A percentile compares a stretch with the other conserved stretches of the same genome.
These are phyloP conservation scores for Megalopta genalis DNA, from an alignment of 1,140 invertebrate species.

Conservation along the genomic window DNA sequence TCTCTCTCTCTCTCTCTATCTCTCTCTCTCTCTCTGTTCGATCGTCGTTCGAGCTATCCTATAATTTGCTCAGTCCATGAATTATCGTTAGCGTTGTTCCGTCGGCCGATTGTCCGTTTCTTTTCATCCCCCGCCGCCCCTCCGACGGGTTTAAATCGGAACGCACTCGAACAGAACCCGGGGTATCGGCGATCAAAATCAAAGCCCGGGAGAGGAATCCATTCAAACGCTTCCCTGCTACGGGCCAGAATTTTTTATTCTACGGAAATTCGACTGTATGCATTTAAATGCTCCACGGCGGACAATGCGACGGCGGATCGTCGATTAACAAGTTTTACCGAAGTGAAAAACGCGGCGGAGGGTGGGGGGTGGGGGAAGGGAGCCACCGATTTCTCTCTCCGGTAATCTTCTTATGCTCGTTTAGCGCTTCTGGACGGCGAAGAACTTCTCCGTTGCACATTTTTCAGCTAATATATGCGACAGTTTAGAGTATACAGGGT, in stretches of 20 bases:
- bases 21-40: too few relatives aligned
- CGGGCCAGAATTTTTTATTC: neutral
- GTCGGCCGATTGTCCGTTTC: neutral
- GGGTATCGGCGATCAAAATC: neutral
- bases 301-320: neutral
- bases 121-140: too few relatives aligned
- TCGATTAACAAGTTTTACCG: neutral
- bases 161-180: neutral
- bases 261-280: neutral
- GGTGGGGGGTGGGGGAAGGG: too few relatives aligned
- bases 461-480: too few relatives aligned
- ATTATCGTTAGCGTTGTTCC: slow-evolving; percentile 30
- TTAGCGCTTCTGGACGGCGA: too few relatives aligned
- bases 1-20: too few relatives aligned
- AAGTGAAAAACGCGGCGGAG: neutral
- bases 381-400: too few relatives aligned
- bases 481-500: too few relatives aligned
- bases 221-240: neutral
- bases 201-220: neutral
- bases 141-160: neutral
- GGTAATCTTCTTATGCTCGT: too few relatives aligned
- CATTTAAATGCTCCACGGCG: neutral
- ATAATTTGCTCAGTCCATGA: slow-evolving; percentile 44
- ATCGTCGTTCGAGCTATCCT: slow-evolving; percentile 28
- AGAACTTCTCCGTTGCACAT: too few relatives aligned